phyloP scores from a whole-genome alignment of 2,888 invertebrate genomes.

The Cheilosia scutellata region DNA sequence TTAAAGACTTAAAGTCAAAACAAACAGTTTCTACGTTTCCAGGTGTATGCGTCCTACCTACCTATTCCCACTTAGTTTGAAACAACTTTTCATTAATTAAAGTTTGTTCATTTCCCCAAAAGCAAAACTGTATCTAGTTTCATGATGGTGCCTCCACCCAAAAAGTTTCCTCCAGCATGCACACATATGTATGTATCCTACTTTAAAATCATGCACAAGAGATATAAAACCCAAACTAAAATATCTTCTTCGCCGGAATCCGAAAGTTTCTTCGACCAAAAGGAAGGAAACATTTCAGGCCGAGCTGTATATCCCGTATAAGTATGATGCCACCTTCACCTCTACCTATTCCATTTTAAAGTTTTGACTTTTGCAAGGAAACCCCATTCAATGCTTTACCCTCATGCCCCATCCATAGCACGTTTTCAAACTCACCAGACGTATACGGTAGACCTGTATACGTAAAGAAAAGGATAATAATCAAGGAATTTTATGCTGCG shows the following conservation, averaged over 20 bases:
- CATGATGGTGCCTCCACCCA: neutral
- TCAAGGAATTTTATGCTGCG: slow-evolving; percentile 59
- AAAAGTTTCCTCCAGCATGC: slow-evolving; percentile 8
- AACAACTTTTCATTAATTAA: slow-evolving; percentile 45
- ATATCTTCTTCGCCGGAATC: neutral
- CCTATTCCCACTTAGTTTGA: slow-evolving; percentile 8
- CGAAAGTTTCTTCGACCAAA: slow-evolving; percentile 17
- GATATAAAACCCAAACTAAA: neutral
- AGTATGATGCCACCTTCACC: neutral
- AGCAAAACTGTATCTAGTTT: slow-evolving; percentile 13
- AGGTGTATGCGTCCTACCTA: neutral
- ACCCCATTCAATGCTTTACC: slow-evolving; percentile 7
- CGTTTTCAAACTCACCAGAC: slow-evolving; percentile 13
- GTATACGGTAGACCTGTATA: slow-evolving; percentile 1
- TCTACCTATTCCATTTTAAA: slow-evolving; percentile 21
- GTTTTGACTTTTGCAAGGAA: slow-evolving; percentile 44
- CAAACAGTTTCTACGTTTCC: neutral
- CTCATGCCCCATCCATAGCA: slow-evolving; percentile 2
- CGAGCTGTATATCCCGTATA: slow-evolving; percentile 6
- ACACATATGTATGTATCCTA: slow-evolving; percentile 12
- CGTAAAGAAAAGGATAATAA: slow-evolving; percentile 44
- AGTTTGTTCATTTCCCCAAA: slow-evolving; percentile 27
- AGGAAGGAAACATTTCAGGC: slow-evolving; percentile 13
- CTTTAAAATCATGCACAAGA: slow-evolving; percentile 21
- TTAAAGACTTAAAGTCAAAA: slow-evolving; percentile 5